These are phyloP conservation scores for Eriocheir sinensis DNA, from an alignment of 1,140 invertebrate genomes.

Conservation along the genomic window DNA sequence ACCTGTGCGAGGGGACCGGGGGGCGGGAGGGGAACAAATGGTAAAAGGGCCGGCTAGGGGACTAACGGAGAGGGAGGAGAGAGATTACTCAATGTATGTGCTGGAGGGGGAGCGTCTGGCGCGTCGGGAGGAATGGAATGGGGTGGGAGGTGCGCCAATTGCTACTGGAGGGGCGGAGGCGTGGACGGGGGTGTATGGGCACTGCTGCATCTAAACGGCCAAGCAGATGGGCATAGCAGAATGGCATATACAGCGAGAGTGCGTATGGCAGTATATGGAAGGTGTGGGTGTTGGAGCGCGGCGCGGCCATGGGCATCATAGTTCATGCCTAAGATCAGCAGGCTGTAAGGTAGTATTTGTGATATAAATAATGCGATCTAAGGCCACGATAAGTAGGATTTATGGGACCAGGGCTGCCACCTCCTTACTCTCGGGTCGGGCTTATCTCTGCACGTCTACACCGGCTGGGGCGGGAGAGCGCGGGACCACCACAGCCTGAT, in stretches of 20 bases:
- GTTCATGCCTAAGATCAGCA: slow-evolving; percentile 36
- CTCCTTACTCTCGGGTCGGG: slow-evolving; percentile 44
- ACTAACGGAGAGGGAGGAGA: not conserved
- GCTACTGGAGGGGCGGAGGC: not conserved
- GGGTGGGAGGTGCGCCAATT: slow-evolving; percentile 19
- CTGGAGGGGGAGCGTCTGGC: not conserved
- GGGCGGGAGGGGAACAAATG: not conserved
- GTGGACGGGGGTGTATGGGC: not conserved
- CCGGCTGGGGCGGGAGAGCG: slow-evolving; percentile 10
- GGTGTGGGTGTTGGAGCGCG: not conserved
- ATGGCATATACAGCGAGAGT: not conserved
- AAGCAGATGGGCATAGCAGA: not conserved
- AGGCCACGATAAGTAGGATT: slow-evolving; percentile 61
- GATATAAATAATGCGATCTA: slow-evolving; percentile 70
- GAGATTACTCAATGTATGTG: not conserved
- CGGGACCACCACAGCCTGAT: slow-evolving; percentile 1
- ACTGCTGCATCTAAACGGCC: not conserved
- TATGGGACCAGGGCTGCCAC: slow-evolving; percentile 52
- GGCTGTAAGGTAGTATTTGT: slow-evolving; percentile 46
- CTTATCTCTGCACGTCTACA: slow-evolving; percentile 58
- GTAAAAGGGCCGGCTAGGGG: not conserved
- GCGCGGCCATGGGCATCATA: not conserved
- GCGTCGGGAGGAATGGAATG: not conserved
- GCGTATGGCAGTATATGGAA: not conserved
- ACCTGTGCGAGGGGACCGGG: not conserved